These are phyloP conservation scores for Neelides sp. DNA, from an alignment of 1,140 invertebrate species.

Conservation along the genomic window DNA sequence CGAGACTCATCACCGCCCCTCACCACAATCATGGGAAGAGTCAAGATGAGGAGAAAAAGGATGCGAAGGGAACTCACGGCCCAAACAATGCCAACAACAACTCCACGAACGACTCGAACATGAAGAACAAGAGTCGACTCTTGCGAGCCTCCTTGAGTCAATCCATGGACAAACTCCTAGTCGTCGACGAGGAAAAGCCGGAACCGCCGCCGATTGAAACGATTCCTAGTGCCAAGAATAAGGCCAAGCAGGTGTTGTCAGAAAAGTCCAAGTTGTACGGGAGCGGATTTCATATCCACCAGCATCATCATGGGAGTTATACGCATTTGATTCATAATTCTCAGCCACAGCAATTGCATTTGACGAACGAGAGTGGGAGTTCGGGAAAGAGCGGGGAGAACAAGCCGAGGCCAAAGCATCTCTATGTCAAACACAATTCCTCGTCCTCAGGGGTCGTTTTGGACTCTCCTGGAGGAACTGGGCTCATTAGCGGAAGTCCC, in stretches of 20 bases:
- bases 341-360: no score
- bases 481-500: slow-evolving; percentile 19
- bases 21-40: slow-evolving; percentile 37
- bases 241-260: slow-evolving; percentile 30
- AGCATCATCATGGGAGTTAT: no score
- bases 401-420: slow-evolving; percentile 10
- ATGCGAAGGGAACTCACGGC: slow-evolving; percentile 23
- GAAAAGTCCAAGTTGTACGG: not conserved
- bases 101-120: slow-evolving; percentile 19
- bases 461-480: no score
- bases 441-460: no score
- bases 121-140: slow-evolving; percentile 31
- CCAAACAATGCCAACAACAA: slow-evolving; percentile 36
- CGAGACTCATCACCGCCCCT: slow-evolving; percentile 47
- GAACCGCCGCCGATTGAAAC: slow-evolving; percentile 81
- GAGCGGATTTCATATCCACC: not conserved
- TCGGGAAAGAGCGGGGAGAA: not conserved
- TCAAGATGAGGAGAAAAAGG: slow-evolving; percentile 32
- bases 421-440: no score
- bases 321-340: no score
- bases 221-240: slow-evolving; percentile 62
- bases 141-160: slow-evolving; percentile 7
- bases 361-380: no score
- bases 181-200: slow-evolving; percentile 44
- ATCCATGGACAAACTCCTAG: slow-evolving; percentile 5